Evolutionary conservation across 1,140 invertebrate genomes (phyloP), one percentile per base, ranked within the genome.

Genomic region (Centruroides sculpturatus): DNA sequence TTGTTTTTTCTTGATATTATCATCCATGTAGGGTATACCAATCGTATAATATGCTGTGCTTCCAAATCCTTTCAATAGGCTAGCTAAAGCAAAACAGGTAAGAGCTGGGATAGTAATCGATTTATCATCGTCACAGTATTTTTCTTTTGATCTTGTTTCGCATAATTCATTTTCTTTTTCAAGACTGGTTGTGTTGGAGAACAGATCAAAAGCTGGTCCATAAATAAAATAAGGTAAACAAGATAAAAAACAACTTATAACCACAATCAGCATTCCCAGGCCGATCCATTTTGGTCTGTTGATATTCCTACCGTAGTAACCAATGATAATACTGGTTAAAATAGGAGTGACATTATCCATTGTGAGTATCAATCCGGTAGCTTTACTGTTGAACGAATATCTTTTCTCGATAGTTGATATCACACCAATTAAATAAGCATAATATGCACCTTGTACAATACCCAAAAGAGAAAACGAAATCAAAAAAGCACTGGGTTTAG

Each of bases 331-430:
- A 49, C 60, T 47, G n/a, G 59, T 62, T 9, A 65, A 5, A 8
- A 36, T 53, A 34, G 60, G 60, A 50, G 57, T 62, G 1, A 65
- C n/a, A 55, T 65, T 65, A 55, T 65, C 64, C 3, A 60, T 60
- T 46, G 62, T 62, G n/a, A 70, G 35, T n/a, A 70, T 66, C 11
- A 69, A 70, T 82, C 84, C 84, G 57, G 83, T 84, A 47, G 82
- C 84, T 71, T 82, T 80, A 8, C 83, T 86, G 1, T 84, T 83
- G 68, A 88, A 86, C 67, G 85, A 86, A 69, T 86, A 89, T 64
- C 85, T 58, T 11, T 60, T 65, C 48, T 65, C 64, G 11, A 65
- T 51, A 9, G 64, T 65, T 34, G 64, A 62, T 35, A 60, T 55
- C 57, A 65, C 62, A 12, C 60, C 64, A 4, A 60, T 52, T 13